Base-by-base conservation (phyloP, 1,140 invertebrate genomes). In the Drosophila bipectinata region DNA sequence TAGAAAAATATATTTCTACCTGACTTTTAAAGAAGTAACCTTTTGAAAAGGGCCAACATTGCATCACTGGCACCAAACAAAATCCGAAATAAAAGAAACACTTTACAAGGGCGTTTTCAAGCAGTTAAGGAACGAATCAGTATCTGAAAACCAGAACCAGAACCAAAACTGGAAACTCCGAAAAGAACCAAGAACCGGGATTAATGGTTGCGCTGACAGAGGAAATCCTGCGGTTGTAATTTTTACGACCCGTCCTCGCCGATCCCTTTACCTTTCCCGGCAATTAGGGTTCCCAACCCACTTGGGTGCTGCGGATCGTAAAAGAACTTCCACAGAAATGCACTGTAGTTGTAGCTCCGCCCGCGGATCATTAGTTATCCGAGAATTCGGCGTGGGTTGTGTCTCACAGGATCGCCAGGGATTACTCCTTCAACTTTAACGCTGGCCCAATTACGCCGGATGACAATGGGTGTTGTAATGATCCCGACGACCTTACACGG, bases 161-260 rank as follows among this genome's bases (percentile, higher is more conserved):
- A 61, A 39, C 41, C 51, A 68, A 51, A 68, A 69, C 51, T 57
- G 67, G 18, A 57, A 57, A 37, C 10, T 37, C 54, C 44, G 26
- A 55, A 51, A 37, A 32, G 30, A 39, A 24, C 41, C 14, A 44
- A 44, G 15, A 32, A 56, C 52, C 47, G 68, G 74, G 82, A 85
- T 87, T 85, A 85, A 85, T 85, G 78, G 82, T 72, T 52, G 54
- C 37, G 82, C 82, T 85, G 83, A 85, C 82, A 85, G 82, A 75
- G 78, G 82, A 78, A 85, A 85, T 88, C 83, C 82, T 85, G 82
- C 83, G 82, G 82, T 88, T 85, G 75, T 87, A 87, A 82, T 41
- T 78, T 82, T 85, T 85, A 87, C 81, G 79, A 72, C 69, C 79
- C 79, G 48, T 69, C 74, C 44, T 47, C 51, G 56, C 63, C 37